Base-by-base conservation (phyloP, 2,797 vertebrate species). In the Megaceryle alcyon region DNA sequence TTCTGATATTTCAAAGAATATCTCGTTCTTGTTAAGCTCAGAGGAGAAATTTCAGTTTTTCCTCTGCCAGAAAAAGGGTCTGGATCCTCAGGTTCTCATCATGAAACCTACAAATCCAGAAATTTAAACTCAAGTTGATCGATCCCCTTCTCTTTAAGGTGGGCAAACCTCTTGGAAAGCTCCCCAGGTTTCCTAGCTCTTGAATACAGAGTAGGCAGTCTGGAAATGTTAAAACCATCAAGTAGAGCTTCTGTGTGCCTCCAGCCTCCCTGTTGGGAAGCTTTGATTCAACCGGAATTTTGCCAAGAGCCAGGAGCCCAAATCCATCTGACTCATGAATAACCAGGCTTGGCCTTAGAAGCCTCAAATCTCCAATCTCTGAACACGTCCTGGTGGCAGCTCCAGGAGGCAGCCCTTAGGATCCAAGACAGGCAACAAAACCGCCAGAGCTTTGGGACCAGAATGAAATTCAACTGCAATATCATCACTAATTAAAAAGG, bases 241-340 rank as follows among this genome's bases (percentile, higher is more conserved):
- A 75, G 20, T 23, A 46, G 33, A 71, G 31, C 1, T 18, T 66
- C 39, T 48, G 66, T 56, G 18, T 79, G 66, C 39, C 59, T 86
- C 41, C 54, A 88, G 60, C 23, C 31, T 81, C 29, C 54, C 41
- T 41, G 14, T 9, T 83, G 46, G 5, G 13, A 75, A 81, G 54
- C n/a, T 94, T 91, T 49, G 65, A 84, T 91, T 86, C 49, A 75
- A 46, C 7, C 2, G 7, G 37, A 71, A 78, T 61, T 87, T 64
- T 75, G 13, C 80, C 65, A 49, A 57, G 13, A 82, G 31, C 33
- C 28, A 69, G 15, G 10, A 91, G 49, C 19, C 54, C 83, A 71
- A 46, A 46, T 63, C 33, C 26, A 65, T 25, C 12, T 2, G 2
- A n/a, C 0, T 0, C 19, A 57, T 3, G 4, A 94, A 68, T 3